Base-by-base conservation (phyloP, 2,113 vertebrate genomes). In the Clarias batrachus region DNA sequence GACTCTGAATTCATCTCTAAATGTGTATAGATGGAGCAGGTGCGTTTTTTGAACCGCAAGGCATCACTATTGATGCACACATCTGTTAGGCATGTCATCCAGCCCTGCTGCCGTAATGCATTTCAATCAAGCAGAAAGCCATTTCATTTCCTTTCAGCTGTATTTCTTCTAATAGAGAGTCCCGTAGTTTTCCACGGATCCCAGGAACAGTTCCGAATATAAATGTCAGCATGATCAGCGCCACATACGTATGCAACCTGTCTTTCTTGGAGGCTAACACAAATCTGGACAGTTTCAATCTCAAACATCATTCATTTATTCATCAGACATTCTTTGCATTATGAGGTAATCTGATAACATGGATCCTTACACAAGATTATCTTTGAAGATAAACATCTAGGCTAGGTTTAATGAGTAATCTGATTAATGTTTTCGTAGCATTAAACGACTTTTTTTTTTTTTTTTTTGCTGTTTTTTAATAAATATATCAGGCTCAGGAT, bases 51-150 rank as follows among this genome's bases (percentile, higher is more conserved):
- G 73, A 77, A 65, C 73, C 2, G 73, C 60, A 78, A 60, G 57
- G 74, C 41, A 76, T 85, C 37, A 17, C n/a, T 65, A 54, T 83
- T 71, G 30, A 81, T 81, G 79, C 79, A 9, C 66, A 83, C 66
- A 66, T 84, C 54, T 84, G 82, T 66, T 83, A 70, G 65, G n/a
- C 66, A 57, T 59, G 82, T 84, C 82, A 59, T 73, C 66, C 66
- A 2, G 30, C 68, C 66, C 3, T 25, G 54, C 54, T 41, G 59
- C 79, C 73, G 37, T 84, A 84, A 73, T 59, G 66, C 84, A 78
- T 78, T 85, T 65, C 73, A 79, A 76, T 85, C 74, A 85, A 85
- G 30, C 73, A 56, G 71, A 85, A 65, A 54, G 59, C 59, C 57
- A 60, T 80, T 76, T 77, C 57, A 48, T 85, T 85, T 85, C 27